Percentiles rank a stretch among this genome's conserved stretches.
These are phyloP conservation scores for Coracias cyanogaster DNA, from an alignment of 2,797 vertebrate genomes.

Conservation along the genomic window DNA sequence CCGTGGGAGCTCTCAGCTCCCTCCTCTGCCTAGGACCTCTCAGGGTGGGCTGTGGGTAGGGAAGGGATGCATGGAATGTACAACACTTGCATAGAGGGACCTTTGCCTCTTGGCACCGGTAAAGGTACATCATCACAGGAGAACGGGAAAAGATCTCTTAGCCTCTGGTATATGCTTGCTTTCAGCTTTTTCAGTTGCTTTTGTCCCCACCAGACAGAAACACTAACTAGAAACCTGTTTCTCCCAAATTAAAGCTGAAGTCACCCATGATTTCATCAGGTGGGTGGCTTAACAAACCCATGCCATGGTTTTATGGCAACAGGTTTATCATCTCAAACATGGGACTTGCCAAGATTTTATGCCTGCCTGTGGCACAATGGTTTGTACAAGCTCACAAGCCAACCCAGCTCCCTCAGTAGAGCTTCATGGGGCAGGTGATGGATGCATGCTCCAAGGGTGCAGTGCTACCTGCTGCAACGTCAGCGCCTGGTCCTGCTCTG, in stretches of 20 bases:
- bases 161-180: neutral
- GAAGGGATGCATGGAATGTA: fast-evolving
- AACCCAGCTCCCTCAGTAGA: neutral
- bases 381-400: neutral
- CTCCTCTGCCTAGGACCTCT: neutral
- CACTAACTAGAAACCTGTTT: neutral
- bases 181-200: neutral
- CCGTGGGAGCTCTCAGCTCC: neutral
- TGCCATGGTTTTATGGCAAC: too few relatives aligned
- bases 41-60: neutral
- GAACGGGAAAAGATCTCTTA: neutral
- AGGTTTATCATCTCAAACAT: too few relatives aligned
- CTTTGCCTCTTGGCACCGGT: neutral
- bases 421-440: fast-evolving
- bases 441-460: fast-evolving
- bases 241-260: neutral
- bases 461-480: fast-evolving
- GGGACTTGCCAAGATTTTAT: neutral
- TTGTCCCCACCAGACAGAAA: neutral
- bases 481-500: fast-evolving
- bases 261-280: neutral
- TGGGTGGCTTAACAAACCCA: neutral
- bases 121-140: neutral
- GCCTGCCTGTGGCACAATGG: neutral
- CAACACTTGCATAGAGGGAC: neutral